Evolutionary conservation across 2,113 vertebrate species (phyloP).

Genomic region (Cardinalis cardinalis): DNA sequence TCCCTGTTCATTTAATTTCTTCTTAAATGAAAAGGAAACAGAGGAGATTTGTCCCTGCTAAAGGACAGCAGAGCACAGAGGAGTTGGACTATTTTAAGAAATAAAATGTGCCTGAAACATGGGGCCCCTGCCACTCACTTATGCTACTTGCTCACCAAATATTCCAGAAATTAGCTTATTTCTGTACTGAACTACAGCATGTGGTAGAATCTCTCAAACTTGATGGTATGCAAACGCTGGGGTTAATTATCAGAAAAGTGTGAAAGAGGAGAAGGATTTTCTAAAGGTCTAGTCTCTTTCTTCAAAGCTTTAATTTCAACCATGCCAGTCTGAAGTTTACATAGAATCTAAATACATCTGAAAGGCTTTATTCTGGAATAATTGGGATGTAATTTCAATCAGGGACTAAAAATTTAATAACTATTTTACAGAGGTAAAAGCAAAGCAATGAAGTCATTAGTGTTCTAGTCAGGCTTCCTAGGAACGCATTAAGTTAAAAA

Average conservation of each 20-base stretch:
- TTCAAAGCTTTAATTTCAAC: conserved; percentile 47
- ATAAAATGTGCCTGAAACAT: background rate
- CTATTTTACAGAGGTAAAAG: conserved; percentile 41
- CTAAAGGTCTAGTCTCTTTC: conserved; percentile 7
- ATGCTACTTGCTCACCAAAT: background rate
- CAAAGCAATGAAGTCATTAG: conserved; percentile 33
- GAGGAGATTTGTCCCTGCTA: background rate
- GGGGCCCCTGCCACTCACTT: background rate
- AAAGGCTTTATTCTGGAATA: conserved; percentile 48
- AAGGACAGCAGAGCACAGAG: background rate
- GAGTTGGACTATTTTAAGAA: background rate
- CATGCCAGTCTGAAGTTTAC: conserved; percentile 36
- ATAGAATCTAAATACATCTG: conserved; percentile 18
- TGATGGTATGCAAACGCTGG: background rate
- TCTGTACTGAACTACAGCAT: background rate
- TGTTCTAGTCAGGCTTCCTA: conserved; percentile 11
- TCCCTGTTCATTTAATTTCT: background rate
- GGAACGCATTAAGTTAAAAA: background rate
- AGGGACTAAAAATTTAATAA: conserved; percentile 39
- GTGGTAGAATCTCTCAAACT: background rate
- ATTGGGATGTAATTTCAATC: conserved; percentile 50
- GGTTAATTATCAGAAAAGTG: conserved; percentile 42
- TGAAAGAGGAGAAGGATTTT: conserved; percentile 17
- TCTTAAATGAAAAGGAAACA: background rate
- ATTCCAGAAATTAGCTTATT: background rate